A percentile compares a stretch with the other conserved stretches of the same genome.
phyloP scores from a whole-genome alignment of 1,140 invertebrate genomes.

The Parasteatoda tepidariorum region DNA sequence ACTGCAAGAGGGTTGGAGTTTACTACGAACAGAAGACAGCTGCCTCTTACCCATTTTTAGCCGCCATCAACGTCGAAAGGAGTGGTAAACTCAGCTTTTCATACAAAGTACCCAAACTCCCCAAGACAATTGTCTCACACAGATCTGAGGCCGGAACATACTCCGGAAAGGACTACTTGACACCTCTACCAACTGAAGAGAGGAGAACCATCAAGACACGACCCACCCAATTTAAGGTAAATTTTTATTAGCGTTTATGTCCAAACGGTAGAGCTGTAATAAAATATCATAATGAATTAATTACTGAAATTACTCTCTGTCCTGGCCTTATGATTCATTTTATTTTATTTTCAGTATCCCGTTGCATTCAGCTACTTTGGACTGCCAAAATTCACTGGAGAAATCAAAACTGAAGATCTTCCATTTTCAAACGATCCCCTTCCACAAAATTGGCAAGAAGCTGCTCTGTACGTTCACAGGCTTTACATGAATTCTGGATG shows the following conservation, averaged over 20 bases:
- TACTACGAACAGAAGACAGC: slow-evolving; percentile 41
- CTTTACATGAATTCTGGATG: slow-evolving; percentile 30
- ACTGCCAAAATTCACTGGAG: neutral
- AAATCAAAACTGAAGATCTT: slow-evolving; percentile 27
- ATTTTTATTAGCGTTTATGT: neutral
- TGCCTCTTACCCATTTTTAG: neutral
- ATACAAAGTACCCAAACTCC: slow-evolving; percentile 1
- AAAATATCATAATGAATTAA: neutral
- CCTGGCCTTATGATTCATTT: too few relatives aligned
- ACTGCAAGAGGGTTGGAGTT: slow-evolving; percentile 26
- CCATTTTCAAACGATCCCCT: neutral
- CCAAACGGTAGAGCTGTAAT: neutral
- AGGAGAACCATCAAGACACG: slow-evolving; percentile 11
- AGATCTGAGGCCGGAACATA: slow-evolving; percentile 47
- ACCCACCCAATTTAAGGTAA: slow-evolving; percentile 6
- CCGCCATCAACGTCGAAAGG: neutral
- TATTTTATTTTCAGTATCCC: neutral
- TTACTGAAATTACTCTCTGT: neutral
- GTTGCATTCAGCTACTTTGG: neutral
- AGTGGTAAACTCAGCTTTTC: neutral
- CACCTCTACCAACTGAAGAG: neutral
- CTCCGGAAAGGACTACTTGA: neutral
- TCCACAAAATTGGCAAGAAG: neutral
- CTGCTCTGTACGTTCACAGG: neutral
- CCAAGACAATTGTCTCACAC: slow-evolving; percentile 4